phyloP scores from a whole-genome alignment of 2,888 invertebrate species.

The Endotricha flammealis region DNA sequence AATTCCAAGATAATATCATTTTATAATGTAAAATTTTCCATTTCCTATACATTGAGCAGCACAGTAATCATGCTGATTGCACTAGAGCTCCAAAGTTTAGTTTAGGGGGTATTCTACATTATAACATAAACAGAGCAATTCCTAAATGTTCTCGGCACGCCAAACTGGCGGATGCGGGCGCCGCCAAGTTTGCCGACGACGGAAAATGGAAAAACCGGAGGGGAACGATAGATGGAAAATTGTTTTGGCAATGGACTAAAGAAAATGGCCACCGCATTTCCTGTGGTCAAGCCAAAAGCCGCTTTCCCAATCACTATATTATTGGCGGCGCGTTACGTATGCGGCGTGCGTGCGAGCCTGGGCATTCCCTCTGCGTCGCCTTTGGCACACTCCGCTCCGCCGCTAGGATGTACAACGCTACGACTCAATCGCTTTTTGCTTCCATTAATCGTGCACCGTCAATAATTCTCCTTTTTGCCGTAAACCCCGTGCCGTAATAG shows the following conservation, averaged over 20 bases:
- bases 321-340: slow-evolving; percentile 46
- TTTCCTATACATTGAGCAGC: no score
- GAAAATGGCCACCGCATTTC: slow-evolving; percentile 70
- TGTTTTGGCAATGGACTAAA: slow-evolving; percentile 63
- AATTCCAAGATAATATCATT: no score
- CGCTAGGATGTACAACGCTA: slow-evolving; percentile 14
- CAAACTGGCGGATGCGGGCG: slow-evolving; percentile 41
- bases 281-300: slow-evolving; percentile 74
- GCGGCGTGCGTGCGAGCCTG: slow-evolving; percentile 40
- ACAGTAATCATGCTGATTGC: no score
- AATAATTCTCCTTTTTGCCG: slow-evolving; percentile 14
- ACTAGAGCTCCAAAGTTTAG: no score
- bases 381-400: slow-evolving; percentile 29
- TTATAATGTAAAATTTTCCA: no score
- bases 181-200: slow-evolving; percentile 59
- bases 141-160: slow-evolving; percentile 39
- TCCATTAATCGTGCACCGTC: slow-evolving; percentile 21
- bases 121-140: slow-evolving; percentile 41
- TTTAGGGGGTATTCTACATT: slow-evolving; percentile 29
- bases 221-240: slow-evolving; percentile 61
- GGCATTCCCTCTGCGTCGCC: slow-evolving; percentile 16
- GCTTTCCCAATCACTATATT: slow-evolving; percentile 60
- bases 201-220: slow-evolving; percentile 63
- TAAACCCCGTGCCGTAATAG: slow-evolving; percentile 12
- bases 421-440: slow-evolving; percentile 31